Evolutionary conservation across 2,113 vertebrate genomes (phyloP), one percentile per base, ranked within the genome.

Genomic region (Oenanthe oenanthe): DNA sequence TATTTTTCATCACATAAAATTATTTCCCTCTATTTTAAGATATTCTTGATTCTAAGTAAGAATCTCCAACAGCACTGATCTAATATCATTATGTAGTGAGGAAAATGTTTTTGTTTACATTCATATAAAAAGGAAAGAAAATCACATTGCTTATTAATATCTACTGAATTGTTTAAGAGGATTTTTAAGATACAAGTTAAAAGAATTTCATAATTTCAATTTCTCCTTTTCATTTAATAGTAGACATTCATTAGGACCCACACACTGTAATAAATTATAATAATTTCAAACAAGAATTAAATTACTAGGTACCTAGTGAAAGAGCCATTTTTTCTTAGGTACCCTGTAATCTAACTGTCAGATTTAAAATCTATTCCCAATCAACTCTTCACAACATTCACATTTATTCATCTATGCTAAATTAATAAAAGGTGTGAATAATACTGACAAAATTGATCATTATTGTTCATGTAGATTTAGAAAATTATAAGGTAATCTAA

Each of bases 271-370:
- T 99, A 99, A 99, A 99, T 99, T 98, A 99, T 98, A 98, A 99
- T 99, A 99, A 99, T 99, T 99, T 99, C 98, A 98, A 98, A 98
- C 98, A 98, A 99, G 99, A 99, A 99, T 99, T 98, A 98, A 99
- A 99, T 99, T 99, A 99, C 98, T 98, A 98, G 99, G 98, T 99
- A 99, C 98, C 98, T 99, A 98, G 97, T 98, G 98, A 98, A 97
- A 98, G 98, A 98, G 98, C 98, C 98, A 97, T 98, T 98, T 98
- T 98, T 98, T 98, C 97, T 97, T 98, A 98, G 98, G 98, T 98
- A 99, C 98, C 98, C 98, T 98, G 98, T 98, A 99, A 99, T 99
- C 99, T 99, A 99, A 98, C 99, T 99, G 99, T 99, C 99, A 99
- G 98, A 98, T 98, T 98, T 98, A 98, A 98, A 99, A 98, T 98